Evolutionary conservation across 2,888 invertebrate species (phyloP).

Genomic region (Dermolepida albohirtum): DNA sequence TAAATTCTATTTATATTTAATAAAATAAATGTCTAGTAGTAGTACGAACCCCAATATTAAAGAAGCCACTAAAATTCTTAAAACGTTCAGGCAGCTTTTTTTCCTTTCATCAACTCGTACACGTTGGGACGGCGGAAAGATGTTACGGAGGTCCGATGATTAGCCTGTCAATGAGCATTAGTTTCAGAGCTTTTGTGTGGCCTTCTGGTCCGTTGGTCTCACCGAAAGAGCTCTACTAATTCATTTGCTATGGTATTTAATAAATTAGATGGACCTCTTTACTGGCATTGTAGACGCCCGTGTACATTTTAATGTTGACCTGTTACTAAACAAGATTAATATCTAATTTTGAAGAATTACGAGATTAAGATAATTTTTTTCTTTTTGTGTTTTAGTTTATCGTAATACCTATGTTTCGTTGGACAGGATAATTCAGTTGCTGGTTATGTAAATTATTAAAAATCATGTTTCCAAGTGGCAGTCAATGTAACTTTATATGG

Average conservation of each 20-base stretch:
- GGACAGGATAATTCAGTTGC: neutral
- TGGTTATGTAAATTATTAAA: too few species aligned
- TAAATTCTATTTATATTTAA: neutral
- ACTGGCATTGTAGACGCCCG: conserved; percentile 20
- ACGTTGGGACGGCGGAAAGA: conserved; percentile 34
- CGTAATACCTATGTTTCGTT: conserved; percentile 14
- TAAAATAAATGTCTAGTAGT: neutral
- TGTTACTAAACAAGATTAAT: conserved; percentile 32
- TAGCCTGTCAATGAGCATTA: conserved; percentile 60
- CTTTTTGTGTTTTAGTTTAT: conserved; percentile 7
- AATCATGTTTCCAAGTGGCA: too few species aligned
- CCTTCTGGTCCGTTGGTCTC: conserved; percentile 54
- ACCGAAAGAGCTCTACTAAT: conserved; percentile 42
- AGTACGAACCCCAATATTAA: neutral
- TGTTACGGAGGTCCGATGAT: conserved; percentile 50
- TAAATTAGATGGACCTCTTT: conserved; percentile 38
- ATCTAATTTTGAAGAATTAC: conserved; percentile 7
- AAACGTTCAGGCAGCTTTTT: conserved; percentile 31
- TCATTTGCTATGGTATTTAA: conserved; percentile 45
- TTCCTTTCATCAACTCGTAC: conserved; percentile 22
- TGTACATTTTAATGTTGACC: conserved; percentile 27
- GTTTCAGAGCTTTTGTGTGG: conserved; percentile 54
- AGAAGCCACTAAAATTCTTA: conserved; percentile 40
- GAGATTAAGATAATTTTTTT: conserved; percentile 21
- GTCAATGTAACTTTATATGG: too few species aligned